These are phyloP conservation scores for Nylanderia fulva DNA, from an alignment of 1,140 invertebrate genomes.

Conservation along the genomic window DNA sequence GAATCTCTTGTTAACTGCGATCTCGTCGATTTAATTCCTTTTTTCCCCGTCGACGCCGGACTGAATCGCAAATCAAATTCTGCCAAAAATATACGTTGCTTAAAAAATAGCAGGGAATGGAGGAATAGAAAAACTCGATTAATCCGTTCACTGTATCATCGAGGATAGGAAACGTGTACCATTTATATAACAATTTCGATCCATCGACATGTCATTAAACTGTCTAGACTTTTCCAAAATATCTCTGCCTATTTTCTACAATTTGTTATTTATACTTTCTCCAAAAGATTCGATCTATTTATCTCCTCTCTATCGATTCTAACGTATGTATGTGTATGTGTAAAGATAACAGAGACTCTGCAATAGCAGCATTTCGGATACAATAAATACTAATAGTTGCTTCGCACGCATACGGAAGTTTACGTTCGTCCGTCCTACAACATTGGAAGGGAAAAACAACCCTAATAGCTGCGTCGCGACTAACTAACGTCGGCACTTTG, in stretches of 20 bases:
- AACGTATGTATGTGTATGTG: no score
- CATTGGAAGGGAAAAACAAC: neutral
- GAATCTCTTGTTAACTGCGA: slow-evolving; percentile 47
- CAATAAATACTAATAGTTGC: neutral
- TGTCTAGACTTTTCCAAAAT: slow-evolving; percentile 20
- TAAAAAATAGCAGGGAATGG: slow-evolving; percentile 53
- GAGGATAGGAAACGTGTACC: neutral
- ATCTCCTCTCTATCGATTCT: neutral
- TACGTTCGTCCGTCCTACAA: neutral
- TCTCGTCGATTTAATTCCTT: slow-evolving; percentile 38
- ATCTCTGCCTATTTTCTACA: neutral
- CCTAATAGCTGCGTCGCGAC: neutral
- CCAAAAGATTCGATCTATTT: neutral
- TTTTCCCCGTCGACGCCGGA: slow-evolving; percentile 9
- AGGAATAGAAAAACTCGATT: slow-evolving; percentile 49
- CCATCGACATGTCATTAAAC: slow-evolving; percentile 26
- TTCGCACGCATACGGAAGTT: neutral
- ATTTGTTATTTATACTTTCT: neutral
- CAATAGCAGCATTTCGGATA: neutral
- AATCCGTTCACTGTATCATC: slow-evolving; percentile 12
- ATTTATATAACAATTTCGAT: slow-evolving; percentile 47
- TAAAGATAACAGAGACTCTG: neutral
- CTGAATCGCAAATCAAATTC: slow-evolving; percentile 48
- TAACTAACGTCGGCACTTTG: slow-evolving; percentile 7
- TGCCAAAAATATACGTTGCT: slow-evolving; percentile 48